These are phyloP conservation scores for Tetrapedia diversipes DNA, from an alignment of 2,888 invertebrate species.

Conservation along the genomic window DNA sequence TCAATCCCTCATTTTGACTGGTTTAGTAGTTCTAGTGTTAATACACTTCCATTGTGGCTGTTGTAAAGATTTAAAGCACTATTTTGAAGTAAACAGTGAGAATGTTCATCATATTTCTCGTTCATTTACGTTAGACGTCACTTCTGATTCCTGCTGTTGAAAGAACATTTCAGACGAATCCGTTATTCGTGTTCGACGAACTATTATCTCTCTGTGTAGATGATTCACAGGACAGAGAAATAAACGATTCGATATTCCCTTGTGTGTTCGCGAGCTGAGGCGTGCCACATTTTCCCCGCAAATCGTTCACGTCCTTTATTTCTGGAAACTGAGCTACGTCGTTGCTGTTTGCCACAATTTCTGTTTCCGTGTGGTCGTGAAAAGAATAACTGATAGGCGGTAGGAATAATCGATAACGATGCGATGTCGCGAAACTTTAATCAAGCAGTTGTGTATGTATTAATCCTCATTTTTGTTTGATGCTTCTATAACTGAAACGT, in stretches of 20 bases:
- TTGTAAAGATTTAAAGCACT: too few species aligned
- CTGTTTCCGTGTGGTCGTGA: slow-evolving; percentile 12
- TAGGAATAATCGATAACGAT: slow-evolving; percentile 33
- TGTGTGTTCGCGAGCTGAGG: slow-evolving; percentile 23
- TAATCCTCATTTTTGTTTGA: not conserved
- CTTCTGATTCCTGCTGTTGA: too few species aligned
- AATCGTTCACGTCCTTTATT: slow-evolving; percentile 60
- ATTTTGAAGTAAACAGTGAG: too few species aligned
- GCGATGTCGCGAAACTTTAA: not conserved
- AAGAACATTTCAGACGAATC: slow-evolving; percentile 31
- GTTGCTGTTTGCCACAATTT: slow-evolving; percentile 24
- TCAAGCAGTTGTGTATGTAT: not conserved
- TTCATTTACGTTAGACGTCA: too few species aligned
- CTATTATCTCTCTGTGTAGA: slow-evolving; percentile 41
- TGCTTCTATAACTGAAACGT: not conserved
- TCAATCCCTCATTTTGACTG: too few species aligned
- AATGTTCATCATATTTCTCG: too few species aligned
- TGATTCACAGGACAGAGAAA: slow-evolving; percentile 45
- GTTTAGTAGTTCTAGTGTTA: too few species aligned
- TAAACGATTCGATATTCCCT: slow-evolving; percentile 46
- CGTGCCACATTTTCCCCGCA: slow-evolving; percentile 43
- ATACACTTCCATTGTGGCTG: too few species aligned
- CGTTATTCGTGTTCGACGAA: slow-evolving; percentile 31
- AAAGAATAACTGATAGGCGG: slow-evolving; percentile 24
- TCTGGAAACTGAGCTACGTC: slow-evolving; percentile 25